Conservation (phyloP, 2,888 invertebrate species). For the Dinocampus coccinellae region DNA sequence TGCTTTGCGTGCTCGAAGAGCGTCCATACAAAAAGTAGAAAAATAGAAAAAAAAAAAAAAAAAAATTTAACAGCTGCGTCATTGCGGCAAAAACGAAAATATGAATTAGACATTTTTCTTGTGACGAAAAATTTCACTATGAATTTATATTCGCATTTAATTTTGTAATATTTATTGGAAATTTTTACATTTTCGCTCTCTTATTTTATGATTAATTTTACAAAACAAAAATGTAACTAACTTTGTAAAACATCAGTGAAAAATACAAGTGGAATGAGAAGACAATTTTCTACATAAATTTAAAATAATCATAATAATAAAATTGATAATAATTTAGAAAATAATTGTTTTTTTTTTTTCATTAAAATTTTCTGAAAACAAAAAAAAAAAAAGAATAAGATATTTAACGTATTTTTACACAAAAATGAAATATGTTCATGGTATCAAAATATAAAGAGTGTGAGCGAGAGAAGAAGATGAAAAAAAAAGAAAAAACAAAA, state of each 20-base stretch:
- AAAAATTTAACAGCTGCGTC: constrained; percentile 15
- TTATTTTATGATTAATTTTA: too few species aligned
- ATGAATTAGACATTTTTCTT: not conserved
- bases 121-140: not conserved
- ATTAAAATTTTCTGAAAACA: too few species aligned
- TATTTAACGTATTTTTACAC: not conserved
- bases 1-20: constrained; percentile 26
- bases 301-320: too few species aligned
- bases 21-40: not conserved
- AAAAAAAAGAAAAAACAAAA: not conserved
- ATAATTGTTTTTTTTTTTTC: too few species aligned
- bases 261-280: too few species aligned
- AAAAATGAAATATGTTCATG: not conserved
- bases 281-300: too few species aligned
- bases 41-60: too few species aligned
- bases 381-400: not conserved
- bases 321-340: too few species aligned
- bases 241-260: too few species aligned
- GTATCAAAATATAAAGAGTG: not conserved
- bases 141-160: not conserved
- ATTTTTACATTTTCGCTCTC: too few species aligned
- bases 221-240: too few species aligned
- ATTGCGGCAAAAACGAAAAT: not conserved
- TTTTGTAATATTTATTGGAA: not conserved
- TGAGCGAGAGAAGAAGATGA: not conserved